Evolutionary conservation across 2,113 vertebrate genomes (phyloP), one percentile per base, ranked within the genome.

Genomic region (Oceanodroma tethys): DNA sequence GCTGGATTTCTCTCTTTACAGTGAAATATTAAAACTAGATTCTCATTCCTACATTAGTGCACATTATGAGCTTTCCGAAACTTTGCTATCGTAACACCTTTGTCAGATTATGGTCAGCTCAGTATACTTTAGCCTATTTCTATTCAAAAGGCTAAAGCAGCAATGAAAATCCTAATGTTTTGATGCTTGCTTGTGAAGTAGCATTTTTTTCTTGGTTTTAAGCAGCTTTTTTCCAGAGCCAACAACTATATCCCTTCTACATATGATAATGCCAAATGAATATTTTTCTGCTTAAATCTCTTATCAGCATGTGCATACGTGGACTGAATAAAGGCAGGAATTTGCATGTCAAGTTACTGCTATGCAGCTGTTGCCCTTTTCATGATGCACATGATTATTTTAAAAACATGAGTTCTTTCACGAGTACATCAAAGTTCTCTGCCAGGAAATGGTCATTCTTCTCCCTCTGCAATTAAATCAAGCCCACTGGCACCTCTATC

Each of bases 341-440:
- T 98, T 97, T 96, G 68, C 86, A 96, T 91, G 82, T 93, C 66
- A 94, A 80, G 47, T 91, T 96, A 71, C 73, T 95, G 89, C 90
- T 95, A 88, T 96, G 95, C 89, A 96, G 97, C 92, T 97, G 68
- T 70, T 97, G 89, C 82, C 81, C 92, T 98, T 97, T 96, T 95
- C 65, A 87, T 48, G 60, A 93, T 96, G 63, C 68, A 81, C 16
- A 16, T 66, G 93, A 92, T 97, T 95, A 93, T 96, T 93, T 96
- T 84, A 93, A 96, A 96, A 91, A 95, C 88, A 79, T 0, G 5
- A 88, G 36, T 94, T 95, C 90, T 96, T 93, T 65, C 66, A 94
- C n/a, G 42, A 88, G 66, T 43, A 86, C 21, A 68, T 92, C 56
- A 71, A 91, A 97, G 76, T 70, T 83, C 60, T 71, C 81, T 79